Conservation (phyloP, 2,797 vertebrate genomes). For the Aldrovandia affinis region DNA sequence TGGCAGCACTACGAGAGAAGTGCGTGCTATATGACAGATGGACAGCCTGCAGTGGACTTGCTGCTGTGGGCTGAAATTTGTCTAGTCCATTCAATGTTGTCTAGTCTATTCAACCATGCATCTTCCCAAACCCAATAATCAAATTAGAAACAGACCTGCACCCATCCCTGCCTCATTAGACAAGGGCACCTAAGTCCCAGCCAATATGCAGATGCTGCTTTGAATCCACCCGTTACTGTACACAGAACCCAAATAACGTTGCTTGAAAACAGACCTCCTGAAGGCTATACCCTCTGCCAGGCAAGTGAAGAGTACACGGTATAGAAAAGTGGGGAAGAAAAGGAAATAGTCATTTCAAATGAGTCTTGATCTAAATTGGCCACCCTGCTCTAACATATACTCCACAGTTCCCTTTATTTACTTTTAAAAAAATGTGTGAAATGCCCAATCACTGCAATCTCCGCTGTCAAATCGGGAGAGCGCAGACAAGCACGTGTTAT, state of each 20-base stretch:
- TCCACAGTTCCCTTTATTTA: neutral
- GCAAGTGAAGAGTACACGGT: neutral
- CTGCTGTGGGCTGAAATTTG: neutral
- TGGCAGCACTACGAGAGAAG: neutral
- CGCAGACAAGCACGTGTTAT: too few relatives aligned
- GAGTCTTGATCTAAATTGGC: neutral
- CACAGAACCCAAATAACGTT: neutral
- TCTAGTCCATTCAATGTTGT: too few relatives aligned
- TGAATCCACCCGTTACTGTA: neutral
- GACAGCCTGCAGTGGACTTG: constrained; percentile 17
- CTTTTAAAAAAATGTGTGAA: too few relatives aligned
- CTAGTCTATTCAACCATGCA: neutral
- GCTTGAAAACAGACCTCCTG: neutral
- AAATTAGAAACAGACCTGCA: neutral
- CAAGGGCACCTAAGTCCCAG: neutral
- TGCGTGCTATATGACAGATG: neutral
- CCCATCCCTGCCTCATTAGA: neutral
- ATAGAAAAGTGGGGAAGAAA: neutral
- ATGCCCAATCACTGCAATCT: too few relatives aligned
- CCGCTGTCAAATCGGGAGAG: too few relatives aligned
- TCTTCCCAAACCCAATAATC: neutral
- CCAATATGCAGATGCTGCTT: neutral
- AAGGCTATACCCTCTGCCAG: neutral
- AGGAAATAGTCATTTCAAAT: neutral
- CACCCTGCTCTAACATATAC: neutral